A percentile compares a stretch with the other conserved stretches of the same genome.
Evolutionary conservation across 2,113 vertebrate genomes (phyloP).

Genomic region (Percina caprodes): DNA sequence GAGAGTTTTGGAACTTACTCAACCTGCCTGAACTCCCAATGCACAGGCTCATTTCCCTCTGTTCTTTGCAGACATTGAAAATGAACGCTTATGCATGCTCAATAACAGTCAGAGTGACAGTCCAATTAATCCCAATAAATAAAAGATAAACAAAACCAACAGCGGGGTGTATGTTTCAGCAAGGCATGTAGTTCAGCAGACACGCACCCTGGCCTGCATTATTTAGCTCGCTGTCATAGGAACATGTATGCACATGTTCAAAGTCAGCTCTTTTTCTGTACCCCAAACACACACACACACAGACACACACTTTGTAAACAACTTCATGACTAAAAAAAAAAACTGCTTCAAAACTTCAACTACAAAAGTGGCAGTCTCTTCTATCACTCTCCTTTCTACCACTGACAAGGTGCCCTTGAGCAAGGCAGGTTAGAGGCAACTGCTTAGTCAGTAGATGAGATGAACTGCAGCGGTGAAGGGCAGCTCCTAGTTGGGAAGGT

Average conservation of each 20-base stretch:
- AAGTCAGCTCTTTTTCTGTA: conserved; percentile 23
- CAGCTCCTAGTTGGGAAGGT: conserved; percentile 50
- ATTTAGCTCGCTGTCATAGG: neutral
- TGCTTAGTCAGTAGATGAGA: conserved; percentile 27
- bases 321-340: conserved; percentile 14
- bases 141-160: conserved; percentile 39
- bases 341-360: neutral
- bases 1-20: neutral
- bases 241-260: neutral
- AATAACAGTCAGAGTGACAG: conserved; percentile 26
- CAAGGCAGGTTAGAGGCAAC: conserved; percentile 24
- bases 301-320: conserved; percentile 1
- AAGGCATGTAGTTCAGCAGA: neutral
- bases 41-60: neutral
- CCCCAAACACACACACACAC: conserved; percentile 3
- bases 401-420: conserved; percentile 38
- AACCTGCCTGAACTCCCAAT: conserved; percentile 1
- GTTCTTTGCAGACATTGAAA: conserved; percentile 6
- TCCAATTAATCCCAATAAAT: conserved; percentile 46
- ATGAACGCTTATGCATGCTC: neutral
- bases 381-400: neutral
- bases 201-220: neutral
- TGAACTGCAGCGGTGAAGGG: neutral
- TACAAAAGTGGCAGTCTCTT: conserved; percentile 18
- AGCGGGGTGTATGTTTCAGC: conserved; percentile 17